Conservation (phyloP, 2,888 invertebrate species). For the Augochlorella aurata region DNA sequence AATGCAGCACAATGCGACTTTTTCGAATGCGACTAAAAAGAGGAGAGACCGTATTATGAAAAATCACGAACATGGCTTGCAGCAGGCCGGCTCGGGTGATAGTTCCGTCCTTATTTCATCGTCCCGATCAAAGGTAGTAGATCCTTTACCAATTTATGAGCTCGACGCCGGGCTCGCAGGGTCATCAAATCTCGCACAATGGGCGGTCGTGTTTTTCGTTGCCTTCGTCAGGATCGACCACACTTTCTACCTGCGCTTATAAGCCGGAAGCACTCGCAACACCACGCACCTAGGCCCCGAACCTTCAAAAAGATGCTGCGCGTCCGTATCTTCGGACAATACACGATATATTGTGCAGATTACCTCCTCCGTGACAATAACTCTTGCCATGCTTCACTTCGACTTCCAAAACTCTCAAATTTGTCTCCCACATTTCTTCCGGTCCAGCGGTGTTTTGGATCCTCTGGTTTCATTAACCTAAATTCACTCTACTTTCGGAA, state of each 20-base stretch:
- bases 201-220: constrained; percentile 70
- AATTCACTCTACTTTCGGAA: too few relatives aligned
- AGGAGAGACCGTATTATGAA: constrained; percentile 12
- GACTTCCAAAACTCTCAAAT: neutral
- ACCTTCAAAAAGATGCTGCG: constrained; percentile 43
- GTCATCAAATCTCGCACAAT: constrained; percentile 63
- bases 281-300: constrained; percentile 68
- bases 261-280: constrained; percentile 71
- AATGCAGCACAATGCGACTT: neutral
- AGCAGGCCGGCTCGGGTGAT: constrained; percentile 7
- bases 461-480: too few relatives aligned
- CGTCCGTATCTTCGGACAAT: constrained; percentile 39
- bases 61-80: neutral
- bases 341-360: constrained; percentile 10
- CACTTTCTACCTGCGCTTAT: constrained; percentile 65
- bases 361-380: constrained; percentile 19
- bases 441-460: too few relatives aligned
- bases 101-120: constrained; percentile 36
- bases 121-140: constrained; percentile 58
- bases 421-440: too few relatives aligned
- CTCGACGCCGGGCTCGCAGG: constrained; percentile 45
- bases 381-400: neutral
- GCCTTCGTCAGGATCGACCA: constrained; percentile 66
- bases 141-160: constrained; percentile 67
- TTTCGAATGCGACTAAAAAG: neutral